Evolutionary conservation across 2,888 invertebrate species (phyloP), one percentile per base, ranked within the genome.

Genomic region (Dromius quadrimaculatus): DNA sequence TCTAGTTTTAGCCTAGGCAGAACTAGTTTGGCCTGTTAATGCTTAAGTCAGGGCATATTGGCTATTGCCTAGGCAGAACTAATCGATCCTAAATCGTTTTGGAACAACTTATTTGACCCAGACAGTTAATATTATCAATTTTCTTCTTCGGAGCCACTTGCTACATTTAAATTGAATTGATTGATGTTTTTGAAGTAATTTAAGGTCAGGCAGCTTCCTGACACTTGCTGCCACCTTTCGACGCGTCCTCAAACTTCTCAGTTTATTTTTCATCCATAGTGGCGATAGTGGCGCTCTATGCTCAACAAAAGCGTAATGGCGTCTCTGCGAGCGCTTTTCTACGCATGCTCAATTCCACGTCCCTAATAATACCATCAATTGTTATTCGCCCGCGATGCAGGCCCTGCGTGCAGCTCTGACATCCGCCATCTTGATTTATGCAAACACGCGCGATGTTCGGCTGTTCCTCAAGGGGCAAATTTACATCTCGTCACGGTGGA

Each of bases 401-500:
- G 11, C 15, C 57, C 57, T 6, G 8, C 22, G 36, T 32, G 23
- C 23, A 13, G 2, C 19, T 8, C 34, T 43, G 68, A 59, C 68
- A 68, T 8, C 34, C 59, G 68, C 68, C 68, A 68, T 68, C 59
- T 68, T 68, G 59, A 45, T 68, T n/a, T n/a, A 59, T 57, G 68
- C 68, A 68, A 68, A 57, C 41, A 13, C 22, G 28, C 43, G 41
- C 41, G n/a, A n/a, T n/a, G n/a, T n/a, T 28, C 19, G 15, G 28
- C 28, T 2, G 15, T 2, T 43, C 19, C 50, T 32, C 28, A 59
- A 68, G 41, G 43, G 68, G 68, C 41, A 59, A 57, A 68, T 68
- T 68, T 68, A 59, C 68, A 68, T 68, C 59, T 68, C 68, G 68
- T 68, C 68, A 68, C 68, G 68, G 59, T 68, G 57, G 41, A 43